phyloP scores from a whole-genome alignment of 2,888 invertebrate genomes.

The Parnassius orleans region DNA sequence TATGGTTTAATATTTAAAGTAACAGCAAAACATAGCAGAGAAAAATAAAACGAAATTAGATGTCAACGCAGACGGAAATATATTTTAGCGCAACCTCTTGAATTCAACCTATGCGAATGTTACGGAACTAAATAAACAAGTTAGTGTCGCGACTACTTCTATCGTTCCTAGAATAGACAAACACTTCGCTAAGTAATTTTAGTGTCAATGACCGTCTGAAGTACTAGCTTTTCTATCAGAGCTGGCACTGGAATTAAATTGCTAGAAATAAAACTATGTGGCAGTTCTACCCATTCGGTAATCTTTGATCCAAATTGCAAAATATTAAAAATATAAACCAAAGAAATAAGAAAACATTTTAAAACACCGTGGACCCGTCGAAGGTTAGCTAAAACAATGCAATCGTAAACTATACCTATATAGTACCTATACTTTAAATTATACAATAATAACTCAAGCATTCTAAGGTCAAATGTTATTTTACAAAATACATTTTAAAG shows the following conservation, averaged over 20 bases:
- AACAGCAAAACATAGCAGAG: too few relatives aligned
- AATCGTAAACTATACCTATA: too few relatives aligned
- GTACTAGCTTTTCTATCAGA: background rate
- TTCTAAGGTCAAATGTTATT: background rate
- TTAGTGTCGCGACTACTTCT: background rate
- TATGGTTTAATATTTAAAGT: too few relatives aligned
- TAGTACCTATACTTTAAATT: background rate
- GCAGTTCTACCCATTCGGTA: too few relatives aligned
- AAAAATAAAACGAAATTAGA: too few relatives aligned
- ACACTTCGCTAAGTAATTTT: background rate
- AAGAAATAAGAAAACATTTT: background rate
- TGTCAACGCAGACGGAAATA: too few relatives aligned
- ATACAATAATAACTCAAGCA: background rate
- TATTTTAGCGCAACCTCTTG: background rate
- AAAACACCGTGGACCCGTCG: background rate
- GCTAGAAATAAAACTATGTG: too few relatives aligned
- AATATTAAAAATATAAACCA: too few relatives aligned
- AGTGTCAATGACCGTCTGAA: background rate
- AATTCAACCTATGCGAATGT: background rate
- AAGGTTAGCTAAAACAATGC: background rate
- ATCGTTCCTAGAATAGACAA: slow-evolving; percentile 3
- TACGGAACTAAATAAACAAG: background rate
- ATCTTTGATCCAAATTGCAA: too few relatives aligned
- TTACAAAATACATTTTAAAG: background rate
- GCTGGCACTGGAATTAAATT: background rate